These are phyloP conservation scores for Leptatherina wallacei DNA, from an alignment of 2,797 vertebrate genomes.

Conservation along the genomic window DNA sequence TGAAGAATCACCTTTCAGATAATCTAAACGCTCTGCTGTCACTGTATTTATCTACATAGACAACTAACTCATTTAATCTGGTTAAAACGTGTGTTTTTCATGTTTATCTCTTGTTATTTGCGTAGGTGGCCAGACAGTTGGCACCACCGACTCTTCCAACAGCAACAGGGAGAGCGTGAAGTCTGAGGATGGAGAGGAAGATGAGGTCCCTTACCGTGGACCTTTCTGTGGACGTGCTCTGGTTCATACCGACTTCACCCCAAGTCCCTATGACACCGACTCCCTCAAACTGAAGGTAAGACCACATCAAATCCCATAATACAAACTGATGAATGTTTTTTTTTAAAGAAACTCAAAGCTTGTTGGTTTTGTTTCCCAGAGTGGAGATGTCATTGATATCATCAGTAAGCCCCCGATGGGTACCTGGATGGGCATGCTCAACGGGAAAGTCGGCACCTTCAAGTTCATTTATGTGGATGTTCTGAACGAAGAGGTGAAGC, in stretches of 20 bases:
- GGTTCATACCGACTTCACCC: constrained; percentile 93
- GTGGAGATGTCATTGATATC: constrained; percentile 94
- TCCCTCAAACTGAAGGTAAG: constrained; percentile 93
- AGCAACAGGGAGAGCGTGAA: constrained; percentile 98
- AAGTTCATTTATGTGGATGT: constrained; percentile 98
- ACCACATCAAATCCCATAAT: accelerated
- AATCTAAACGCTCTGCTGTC: constrained; percentile 37
- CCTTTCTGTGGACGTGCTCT: constrained; percentile 94
- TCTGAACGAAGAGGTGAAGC: constrained; percentile 92
- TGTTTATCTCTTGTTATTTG: constrained; percentile 50
- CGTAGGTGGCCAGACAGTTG: constrained; percentile 94
- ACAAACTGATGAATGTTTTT: not conserved
- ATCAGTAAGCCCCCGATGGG: constrained; percentile 99
- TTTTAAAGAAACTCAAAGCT: not conserved
- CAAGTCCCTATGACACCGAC: constrained; percentile 92
- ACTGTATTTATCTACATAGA: constrained; percentile 5
- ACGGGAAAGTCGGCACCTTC: constrained; percentile 97
- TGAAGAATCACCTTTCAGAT: constrained; percentile 1
- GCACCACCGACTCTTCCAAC: constrained; percentile 96
- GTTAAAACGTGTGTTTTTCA: constrained; percentile 7
- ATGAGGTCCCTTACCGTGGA: constrained; percentile 93
- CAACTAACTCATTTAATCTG: constrained; percentile 13
- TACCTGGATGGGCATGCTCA: constrained; percentile 97
- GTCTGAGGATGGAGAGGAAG: constrained; percentile 97
- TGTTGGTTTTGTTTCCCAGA: constrained; percentile 74